Base-by-base conservation (phyloP, 1,140 invertebrate species). In the Rhysida immarginata region DNA sequence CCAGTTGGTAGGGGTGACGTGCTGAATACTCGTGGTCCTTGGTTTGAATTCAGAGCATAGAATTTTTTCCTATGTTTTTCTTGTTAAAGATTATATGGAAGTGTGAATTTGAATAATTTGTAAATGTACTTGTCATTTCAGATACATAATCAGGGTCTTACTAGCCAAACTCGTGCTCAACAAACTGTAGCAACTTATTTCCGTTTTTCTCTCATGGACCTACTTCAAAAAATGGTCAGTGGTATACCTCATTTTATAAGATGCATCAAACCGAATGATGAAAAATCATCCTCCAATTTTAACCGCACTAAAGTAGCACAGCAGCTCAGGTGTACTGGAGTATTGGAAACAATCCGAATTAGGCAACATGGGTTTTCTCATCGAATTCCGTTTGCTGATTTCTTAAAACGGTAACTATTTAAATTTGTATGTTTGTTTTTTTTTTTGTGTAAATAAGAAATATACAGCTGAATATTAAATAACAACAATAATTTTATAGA, bases 111-210 rank as follows among this genome's bases (percentile, higher is more conserved):
- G n/a, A n/a, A n/a, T n/a, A n/a, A n/a, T n/a, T n/a, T n/a, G n/a
- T n/a, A n/a, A n/a, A n/a, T n/a, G n/a, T n/a, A n/a, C n/a, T n/a
- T n/a, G n/a, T 8, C n/a, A 11, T 54, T 49, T 3, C 46, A 55
- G 53, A 8, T 11, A 8, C 16, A 55, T 8, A 49, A 24, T 18
- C 45, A 55, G 18, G 80, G 79, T 21, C 69, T 84, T 16, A 79
- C 82, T 1, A 87, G 84, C n/a, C 85, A 88, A 69, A 86, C 84
- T 0, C 73, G 85, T 61, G 81, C 81, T 5, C 85, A 87, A 66
- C 85, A 89, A 72, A 90, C 85, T 11, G 82, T 87, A 2, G 79
- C 85, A 2, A 87, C 85, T 3, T 87, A 88, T 65, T 89, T 89
- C 71, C 75, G 85, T 23, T 87, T 83, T 65, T 88, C 85, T 0